These are phyloP conservation scores for Amaurobius ferox DNA, from an alignment of 2,888 invertebrate genomes.

Conservation along the genomic window DNA sequence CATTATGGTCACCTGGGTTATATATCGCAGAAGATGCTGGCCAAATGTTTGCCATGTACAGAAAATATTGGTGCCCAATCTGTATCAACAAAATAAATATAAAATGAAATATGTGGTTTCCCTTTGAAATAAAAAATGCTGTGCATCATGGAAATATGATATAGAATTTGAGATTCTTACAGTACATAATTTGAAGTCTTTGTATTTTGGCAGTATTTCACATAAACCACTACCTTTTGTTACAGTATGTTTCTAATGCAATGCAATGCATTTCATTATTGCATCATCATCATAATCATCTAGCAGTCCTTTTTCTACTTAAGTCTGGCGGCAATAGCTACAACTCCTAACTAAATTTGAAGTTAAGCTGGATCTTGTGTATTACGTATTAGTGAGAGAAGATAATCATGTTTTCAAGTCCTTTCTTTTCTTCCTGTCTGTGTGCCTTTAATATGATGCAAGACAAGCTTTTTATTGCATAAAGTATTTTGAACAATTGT, in stretches of 20 bases:
- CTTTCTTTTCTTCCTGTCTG: slow-evolving; percentile 3
- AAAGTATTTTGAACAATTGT: not conserved
- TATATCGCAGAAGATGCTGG: not conserved
- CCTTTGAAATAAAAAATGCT: not conserved
- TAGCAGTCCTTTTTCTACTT: not conserved
- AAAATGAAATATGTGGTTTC: too few relatives aligned
- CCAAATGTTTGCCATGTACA: not conserved
- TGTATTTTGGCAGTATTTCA: not conserved
- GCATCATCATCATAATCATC: not conserved
- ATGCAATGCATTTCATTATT: not conserved
- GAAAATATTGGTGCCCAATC: not conserved
- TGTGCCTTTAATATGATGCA: slow-evolving; percentile 23
- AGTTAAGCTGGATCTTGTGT: not conserved
- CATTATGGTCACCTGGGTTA: not conserved
- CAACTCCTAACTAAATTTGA: not conserved
- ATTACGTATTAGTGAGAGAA: slow-evolving; percentile 16
- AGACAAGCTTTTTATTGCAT: slow-evolving; percentile 6
- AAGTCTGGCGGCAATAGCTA: not conserved
- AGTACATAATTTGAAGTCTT: not conserved
- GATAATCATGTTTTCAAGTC: not conserved
- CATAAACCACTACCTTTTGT: not conserved
- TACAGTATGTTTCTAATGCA: not conserved
- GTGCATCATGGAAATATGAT: not conserved
- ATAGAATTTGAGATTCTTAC: not conserved
- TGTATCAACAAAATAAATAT: too few relatives aligned